Percentiles rank a stretch among this genome's conserved stretches.
phyloP scores from a whole-genome alignment of 1,140 invertebrate genomes.

The Idris sp. region DNA sequence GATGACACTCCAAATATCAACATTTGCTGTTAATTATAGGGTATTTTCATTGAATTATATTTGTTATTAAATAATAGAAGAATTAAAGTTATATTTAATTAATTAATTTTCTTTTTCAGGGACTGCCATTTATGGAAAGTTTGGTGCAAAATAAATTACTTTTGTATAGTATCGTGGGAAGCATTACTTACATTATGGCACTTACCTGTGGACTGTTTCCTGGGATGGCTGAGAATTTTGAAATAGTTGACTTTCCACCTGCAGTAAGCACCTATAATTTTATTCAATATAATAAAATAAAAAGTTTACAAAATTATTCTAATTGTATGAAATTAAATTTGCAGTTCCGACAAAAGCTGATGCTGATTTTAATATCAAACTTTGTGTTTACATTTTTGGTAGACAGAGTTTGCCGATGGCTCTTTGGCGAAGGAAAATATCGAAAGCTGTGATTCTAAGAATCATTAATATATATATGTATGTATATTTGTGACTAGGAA shows the following conservation, averaged over 20 bases:
- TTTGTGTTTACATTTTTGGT: slow-evolving; percentile 89
- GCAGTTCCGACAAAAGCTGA: slow-evolving; percentile 91
- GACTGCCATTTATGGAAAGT: slow-evolving; percentile 99
- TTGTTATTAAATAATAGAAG: too few species aligned
- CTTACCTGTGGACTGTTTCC: slow-evolving; percentile 88
- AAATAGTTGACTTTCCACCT: slow-evolving; percentile 92
- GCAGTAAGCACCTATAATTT: slow-evolving; percentile 87
- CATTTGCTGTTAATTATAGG: slow-evolving; percentile 99
- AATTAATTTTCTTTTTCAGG: slow-evolving; percentile 81
- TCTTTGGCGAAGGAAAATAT: slow-evolving; percentile 89
- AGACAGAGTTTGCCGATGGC: slow-evolving; percentile 90
- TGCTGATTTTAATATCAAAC: slow-evolving; percentile 89
- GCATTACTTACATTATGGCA: slow-evolving; percentile 85
- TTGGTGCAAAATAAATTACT: slow-evolving; percentile 94
- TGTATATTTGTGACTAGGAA: too few species aligned
- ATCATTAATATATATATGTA: too few species aligned
- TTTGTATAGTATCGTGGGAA: slow-evolving; percentile 91
- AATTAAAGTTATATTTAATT: too few species aligned
- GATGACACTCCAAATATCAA: slow-evolving; percentile 97
- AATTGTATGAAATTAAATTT: too few species aligned
- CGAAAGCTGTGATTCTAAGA: slow-evolving; percentile 71
- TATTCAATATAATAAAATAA: too few species aligned
- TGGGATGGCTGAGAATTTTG: slow-evolving; percentile 88
- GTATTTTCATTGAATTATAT: too few species aligned
- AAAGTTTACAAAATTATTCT: slow-evolving; percentile 68